phyloP scores from a whole-genome alignment of 2,888 invertebrate species.

The Melieria omissa region DNA sequence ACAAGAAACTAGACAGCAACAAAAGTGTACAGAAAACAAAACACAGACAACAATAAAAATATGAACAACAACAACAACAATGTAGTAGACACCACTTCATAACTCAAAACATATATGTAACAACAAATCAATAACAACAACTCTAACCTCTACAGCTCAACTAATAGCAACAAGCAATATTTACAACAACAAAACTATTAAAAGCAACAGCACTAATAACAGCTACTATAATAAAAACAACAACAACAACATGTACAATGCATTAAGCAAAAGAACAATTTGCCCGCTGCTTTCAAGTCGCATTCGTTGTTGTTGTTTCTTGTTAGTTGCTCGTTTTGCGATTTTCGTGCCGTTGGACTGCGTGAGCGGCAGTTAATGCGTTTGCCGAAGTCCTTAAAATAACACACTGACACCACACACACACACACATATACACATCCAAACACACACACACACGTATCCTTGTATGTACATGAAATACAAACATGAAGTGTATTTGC shows the following conservation, averaged over 20 bases:
- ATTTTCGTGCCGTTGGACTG: too few species aligned
- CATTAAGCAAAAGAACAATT: slow-evolving; percentile 10
- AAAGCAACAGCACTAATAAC: not conserved
- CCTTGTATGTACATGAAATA: not conserved
- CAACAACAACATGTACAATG: slow-evolving; percentile 2
- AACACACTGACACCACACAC: slow-evolving; percentile 14
- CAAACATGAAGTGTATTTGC: not conserved
- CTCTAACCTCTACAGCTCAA: slow-evolving; percentile 57
- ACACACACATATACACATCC: not conserved
- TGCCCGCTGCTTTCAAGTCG: slow-evolving; percentile 4
- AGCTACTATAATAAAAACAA: not conserved
- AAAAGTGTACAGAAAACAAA: too few species aligned
- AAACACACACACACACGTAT: not conserved
- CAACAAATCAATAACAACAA: not conserved
- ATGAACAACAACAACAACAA: too few species aligned
- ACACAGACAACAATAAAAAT: too few species aligned
- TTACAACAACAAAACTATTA: not conserved
- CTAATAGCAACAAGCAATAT: slow-evolving; percentile 18
- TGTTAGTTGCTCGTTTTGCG: slow-evolving; percentile 4
- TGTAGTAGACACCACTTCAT: too few species aligned
- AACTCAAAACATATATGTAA: too few species aligned
- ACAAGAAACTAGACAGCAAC: too few species aligned
- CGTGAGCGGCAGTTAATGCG: slow-evolving; percentile 49
- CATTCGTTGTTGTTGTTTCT: slow-evolving; percentile 33
- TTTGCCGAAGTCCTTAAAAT: slow-evolving; percentile 41